A percentile compares a stretch with the other conserved stretches of the same genome.
phyloP scores from a whole-genome alignment of 2,888 invertebrate species.

The Torymus aiolomorphi region DNA sequence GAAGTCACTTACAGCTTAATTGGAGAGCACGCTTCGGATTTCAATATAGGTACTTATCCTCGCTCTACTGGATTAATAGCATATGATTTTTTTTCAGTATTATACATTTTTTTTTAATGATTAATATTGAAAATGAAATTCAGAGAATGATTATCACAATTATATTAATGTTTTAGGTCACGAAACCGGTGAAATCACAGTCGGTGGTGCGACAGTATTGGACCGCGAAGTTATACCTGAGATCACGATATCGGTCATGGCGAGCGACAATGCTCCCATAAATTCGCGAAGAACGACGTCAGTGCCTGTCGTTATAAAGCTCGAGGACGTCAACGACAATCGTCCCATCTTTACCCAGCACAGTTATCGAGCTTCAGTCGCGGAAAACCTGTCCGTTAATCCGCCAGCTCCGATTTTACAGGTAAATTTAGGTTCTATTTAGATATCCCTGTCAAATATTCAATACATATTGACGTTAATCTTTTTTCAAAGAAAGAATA shows the following conservation, averaged over 20 bases:
- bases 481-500: too few species aligned
- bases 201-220: conserved; percentile 83
- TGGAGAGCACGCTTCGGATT: conserved; percentile 85
- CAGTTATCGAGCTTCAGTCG: conserved; percentile 87
- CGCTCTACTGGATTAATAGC: too few species aligned
- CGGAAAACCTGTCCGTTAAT: conserved; percentile 87
- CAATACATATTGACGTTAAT: too few species aligned
- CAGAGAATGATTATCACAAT: conserved; percentile 4
- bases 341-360: conserved; percentile 87
- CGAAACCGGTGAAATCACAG: conserved; percentile 85
- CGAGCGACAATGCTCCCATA: conserved; percentile 86
- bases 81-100: too few species aligned
- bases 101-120: conserved; percentile 16
- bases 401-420: conserved; percentile 90
- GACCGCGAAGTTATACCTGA: conserved; percentile 87
- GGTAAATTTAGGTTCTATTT: conserved; percentile 57
- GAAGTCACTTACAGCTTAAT: conserved; percentile 86
- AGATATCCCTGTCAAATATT: too few species aligned
- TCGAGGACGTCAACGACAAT: conserved; percentile 93
- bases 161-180: conserved; percentile 69
- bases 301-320: conserved; percentile 86
- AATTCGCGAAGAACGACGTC: conserved; percentile 83
- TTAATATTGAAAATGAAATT: not conserved
- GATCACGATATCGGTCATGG: conserved; percentile 86
- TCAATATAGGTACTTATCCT: conserved; percentile 79